These are phyloP conservation scores for Rotaria sp. DNA, from an alignment of 2,888 invertebrate genomes.

Conservation along the genomic window DNA sequence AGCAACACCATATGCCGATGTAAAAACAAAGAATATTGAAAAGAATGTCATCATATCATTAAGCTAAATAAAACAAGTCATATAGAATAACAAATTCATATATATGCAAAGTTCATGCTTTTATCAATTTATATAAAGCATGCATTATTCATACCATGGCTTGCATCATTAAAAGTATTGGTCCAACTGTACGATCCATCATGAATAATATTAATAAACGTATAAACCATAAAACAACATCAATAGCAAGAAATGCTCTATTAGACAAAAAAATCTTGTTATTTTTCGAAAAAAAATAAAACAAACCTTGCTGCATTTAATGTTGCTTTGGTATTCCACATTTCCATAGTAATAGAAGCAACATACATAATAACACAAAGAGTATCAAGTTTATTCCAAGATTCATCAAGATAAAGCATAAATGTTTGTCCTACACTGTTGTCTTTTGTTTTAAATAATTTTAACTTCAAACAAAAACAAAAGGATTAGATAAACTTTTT, in stretches of 20 bases:
- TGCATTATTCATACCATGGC: background rate
- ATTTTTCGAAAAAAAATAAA: background rate
- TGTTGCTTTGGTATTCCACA: background rate
- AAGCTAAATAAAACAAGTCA: background rate
- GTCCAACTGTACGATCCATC: background rate
- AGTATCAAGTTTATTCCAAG: background rate
- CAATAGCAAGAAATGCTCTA: conserved; percentile 24
- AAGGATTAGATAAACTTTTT: background rate
- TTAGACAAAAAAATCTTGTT: background rate
- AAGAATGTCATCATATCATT: background rate
- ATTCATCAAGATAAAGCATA: background rate
- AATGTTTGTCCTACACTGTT: background rate
- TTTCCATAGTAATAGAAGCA: background rate
- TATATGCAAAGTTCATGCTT: background rate
- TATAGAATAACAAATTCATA: background rate
- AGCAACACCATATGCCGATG: background rate
- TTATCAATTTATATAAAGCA: background rate
- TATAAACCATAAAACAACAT: background rate
- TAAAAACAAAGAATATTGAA: background rate
- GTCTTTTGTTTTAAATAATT: background rate
- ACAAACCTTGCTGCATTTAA: background rate
- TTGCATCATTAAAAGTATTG: background rate
- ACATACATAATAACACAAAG: background rate
- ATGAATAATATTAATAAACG: conserved; percentile 2
- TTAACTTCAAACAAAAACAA: background rate